A percentile compares a stretch with the other conserved stretches of the same genome.
These are phyloP conservation scores for Malacoraja senta DNA, from an alignment of 2,797 vertebrate species.

Conservation along the genomic window DNA sequence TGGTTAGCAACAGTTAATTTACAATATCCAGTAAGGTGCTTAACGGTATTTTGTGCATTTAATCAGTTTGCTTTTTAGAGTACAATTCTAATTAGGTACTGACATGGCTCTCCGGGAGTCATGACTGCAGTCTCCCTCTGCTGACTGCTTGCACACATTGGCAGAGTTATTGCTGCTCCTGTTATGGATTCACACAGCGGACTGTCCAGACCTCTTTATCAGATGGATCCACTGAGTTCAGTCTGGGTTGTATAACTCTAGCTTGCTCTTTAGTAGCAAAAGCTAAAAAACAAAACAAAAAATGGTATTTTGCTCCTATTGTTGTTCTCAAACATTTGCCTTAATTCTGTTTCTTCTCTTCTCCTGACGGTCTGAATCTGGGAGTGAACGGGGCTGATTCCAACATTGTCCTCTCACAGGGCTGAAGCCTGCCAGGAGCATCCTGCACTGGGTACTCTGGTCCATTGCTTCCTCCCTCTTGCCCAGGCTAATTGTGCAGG, in stretches of 20 bases:
- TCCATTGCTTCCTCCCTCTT: background rate
- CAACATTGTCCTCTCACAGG: background rate
- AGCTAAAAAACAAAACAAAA: background rate
- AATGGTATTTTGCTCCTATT: background rate
- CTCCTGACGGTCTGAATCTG: background rate
- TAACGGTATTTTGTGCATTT: background rate
- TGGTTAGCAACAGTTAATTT: background rate
- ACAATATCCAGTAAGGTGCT: background rate
- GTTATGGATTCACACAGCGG: background rate
- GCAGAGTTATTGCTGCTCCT: background rate
- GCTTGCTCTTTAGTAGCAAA: background rate
- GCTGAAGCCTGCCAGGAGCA: background rate
- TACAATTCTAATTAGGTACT: background rate
- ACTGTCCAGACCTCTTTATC: background rate
- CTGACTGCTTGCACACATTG: constrained; percentile 18
- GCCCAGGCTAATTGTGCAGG: background rate
- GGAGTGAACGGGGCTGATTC: background rate
- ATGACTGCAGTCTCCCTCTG: constrained; percentile 24
- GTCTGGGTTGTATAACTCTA: background rate
- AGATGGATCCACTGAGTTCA: background rate
- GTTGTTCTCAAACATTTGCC: background rate
- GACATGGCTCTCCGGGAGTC: background rate
- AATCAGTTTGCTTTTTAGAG: background rate
- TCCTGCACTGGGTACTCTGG: background rate
- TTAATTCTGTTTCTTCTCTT: background rate